These are phyloP conservation scores for Zaprionus camerounensis DNA, from an alignment of 1,140 invertebrate species.

Conservation along the genomic window DNA sequence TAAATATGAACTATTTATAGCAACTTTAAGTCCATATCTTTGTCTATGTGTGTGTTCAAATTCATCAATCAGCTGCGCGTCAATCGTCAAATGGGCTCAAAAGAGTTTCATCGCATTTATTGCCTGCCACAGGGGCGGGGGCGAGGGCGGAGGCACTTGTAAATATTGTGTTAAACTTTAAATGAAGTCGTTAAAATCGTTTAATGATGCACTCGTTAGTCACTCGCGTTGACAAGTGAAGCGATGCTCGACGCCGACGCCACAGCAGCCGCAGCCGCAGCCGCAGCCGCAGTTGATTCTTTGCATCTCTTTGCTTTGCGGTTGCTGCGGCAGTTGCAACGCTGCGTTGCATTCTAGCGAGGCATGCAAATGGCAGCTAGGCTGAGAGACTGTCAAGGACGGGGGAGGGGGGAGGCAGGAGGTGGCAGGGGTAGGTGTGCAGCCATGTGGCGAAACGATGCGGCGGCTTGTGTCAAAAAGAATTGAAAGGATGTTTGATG, in stretches of 20 bases:
- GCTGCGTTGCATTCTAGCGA: constrained; percentile 60
- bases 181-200: constrained; percentile 81
- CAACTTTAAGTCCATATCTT: background rate
- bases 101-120: background rate
- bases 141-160: constrained; percentile 48
- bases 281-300: background rate
- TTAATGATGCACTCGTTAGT: constrained; percentile 81
- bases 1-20: too few species aligned
- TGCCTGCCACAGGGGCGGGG: constrained; percentile 1
- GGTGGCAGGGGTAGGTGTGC: background rate
- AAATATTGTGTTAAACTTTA: constrained; percentile 79
- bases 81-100: background rate
- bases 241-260: constrained; percentile 30
- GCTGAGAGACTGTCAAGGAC: background rate
- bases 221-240: constrained; percentile 71
- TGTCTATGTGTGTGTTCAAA: background rate
- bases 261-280: background rate
- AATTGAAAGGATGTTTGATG: constrained; percentile 81
- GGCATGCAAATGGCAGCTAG: constrained; percentile 45
- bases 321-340: constrained; percentile 6
- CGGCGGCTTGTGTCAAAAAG: constrained; percentile 70
- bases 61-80: background rate
- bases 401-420: too few species aligned
- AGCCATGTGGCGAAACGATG: constrained; percentile 52
- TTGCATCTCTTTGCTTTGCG: constrained; percentile 56